phyloP scores from a whole-genome alignment of 2,113 vertebrate species.

The Antennarius striatus region DNA sequence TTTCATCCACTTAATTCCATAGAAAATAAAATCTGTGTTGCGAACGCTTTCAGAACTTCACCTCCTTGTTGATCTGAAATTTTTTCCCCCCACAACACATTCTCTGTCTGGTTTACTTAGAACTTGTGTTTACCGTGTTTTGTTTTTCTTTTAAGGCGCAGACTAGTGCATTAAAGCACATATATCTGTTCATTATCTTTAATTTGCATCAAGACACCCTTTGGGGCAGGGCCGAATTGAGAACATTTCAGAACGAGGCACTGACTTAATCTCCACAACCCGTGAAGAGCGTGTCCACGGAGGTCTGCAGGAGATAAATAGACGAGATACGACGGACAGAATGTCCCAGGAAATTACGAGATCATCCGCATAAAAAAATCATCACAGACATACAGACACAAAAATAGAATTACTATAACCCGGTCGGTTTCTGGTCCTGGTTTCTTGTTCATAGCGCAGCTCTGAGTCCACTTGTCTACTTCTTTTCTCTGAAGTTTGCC shows the following conservation, averaged over 20 bases:
- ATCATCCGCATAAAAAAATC: too few species aligned
- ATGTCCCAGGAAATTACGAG: too few species aligned
- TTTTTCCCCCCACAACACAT: slow-evolving; percentile 32
- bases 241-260: too few species aligned
- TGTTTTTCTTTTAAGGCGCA: slow-evolving; percentile 1
- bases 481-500: slow-evolving; percentile 22
- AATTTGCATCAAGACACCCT: too few species aligned
- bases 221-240: too few species aligned
- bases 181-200: too few species aligned
- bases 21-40: neutral
- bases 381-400: too few species aligned
- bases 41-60: neutral
- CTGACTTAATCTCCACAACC: neutral
- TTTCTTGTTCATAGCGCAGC: too few species aligned
- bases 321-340: too few species aligned
- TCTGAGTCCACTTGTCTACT: neutral
- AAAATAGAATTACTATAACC: too few species aligned
- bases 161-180: neutral
- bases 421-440: neutral
- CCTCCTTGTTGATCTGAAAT: slow-evolving; percentile 27
- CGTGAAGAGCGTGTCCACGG: slow-evolving; percentile 4
- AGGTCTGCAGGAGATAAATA: slow-evolving; percentile 5
- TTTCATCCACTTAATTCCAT: neutral
- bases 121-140: neutral
- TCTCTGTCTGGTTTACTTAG: slow-evolving; percentile 2